These are phyloP conservation scores for Columba livia DNA, from an alignment of 2,113 vertebrate genomes.

Conservation along the genomic window DNA sequence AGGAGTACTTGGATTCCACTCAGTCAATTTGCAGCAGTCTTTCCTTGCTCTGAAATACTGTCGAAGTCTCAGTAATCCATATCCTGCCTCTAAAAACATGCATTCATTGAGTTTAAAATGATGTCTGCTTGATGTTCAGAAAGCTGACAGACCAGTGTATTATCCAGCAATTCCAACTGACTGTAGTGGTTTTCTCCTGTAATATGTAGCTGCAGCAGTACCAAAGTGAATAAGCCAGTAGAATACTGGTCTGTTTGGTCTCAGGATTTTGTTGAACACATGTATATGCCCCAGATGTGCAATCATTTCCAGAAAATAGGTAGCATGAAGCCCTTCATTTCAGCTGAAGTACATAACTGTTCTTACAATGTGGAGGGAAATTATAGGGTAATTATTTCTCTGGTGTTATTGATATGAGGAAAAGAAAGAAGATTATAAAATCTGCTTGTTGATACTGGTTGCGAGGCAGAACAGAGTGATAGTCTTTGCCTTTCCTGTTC, in stretches of 20 bases:
- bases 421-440: not conserved
- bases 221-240: not conserved
- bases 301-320: not conserved
- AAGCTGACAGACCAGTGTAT: not conserved
- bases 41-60: not conserved
- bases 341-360: not conserved
- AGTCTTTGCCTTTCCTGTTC: not conserved
- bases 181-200: not conserved
- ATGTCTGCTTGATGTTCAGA: not conserved
- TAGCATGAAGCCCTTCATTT: not conserved
- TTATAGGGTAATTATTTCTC: not conserved
- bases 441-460: not conserved
- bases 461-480: not conserved
- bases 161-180: not conserved
- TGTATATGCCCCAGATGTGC: not conserved
- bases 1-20: not conserved
- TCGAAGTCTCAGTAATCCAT: not conserved
- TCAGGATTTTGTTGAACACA: not conserved
- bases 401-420: accelerated
- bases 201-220: not conserved
- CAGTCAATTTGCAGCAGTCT: not conserved
- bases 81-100: not conserved
- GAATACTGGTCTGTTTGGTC: not conserved
- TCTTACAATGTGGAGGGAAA: not conserved
- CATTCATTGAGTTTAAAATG: not conserved